Base-by-base conservation (phyloP, 2,888 invertebrate species). In the Liopterus haemorrhoidalis region DNA sequence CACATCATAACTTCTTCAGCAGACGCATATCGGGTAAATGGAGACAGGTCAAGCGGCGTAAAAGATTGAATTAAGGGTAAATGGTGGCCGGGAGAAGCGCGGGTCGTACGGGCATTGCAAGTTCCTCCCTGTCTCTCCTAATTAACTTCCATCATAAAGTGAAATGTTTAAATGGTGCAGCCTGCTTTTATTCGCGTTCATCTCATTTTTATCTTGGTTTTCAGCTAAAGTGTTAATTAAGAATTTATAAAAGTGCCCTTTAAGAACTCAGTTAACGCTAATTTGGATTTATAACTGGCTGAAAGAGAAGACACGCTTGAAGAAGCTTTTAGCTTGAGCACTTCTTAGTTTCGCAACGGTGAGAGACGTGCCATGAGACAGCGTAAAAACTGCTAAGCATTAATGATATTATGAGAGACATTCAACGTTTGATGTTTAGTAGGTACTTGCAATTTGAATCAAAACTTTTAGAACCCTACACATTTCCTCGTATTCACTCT, bases 221-320 rank as follows among this genome's bases (percentile, higher is more conserved):
- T 27, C 45, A 45, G 33, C 38, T 45, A 45, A 45, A 45, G 45
- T 45, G 45, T 45, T 45, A 45, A 45, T 45, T 45, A 45, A 45
- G 45, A 45, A 45, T 45, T 45, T 45, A 45, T 45, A 45, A 45
- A 45, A 45, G 45, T 45, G 45, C 39, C 33, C 45, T 45, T 45
- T 45, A 45, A 45, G 45, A 45, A 39, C 32, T 45, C 39, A 45
- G 45, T 45, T 45, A 45, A 39, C 39, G 39, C 45, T 45, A 45
- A 45, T 45, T 45, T 45, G 45, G 45, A 45, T 45, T 45, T 45
- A 45, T 45, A 45, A 45, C 45, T 38, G 39, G 25, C 36, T 42
- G 36, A 38, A 39, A 38, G 45, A 38, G 32, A 15, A 32, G 45
- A 39, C 45, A 45, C 39, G 39, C 39, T 39, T 25, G 20, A 33